These are phyloP conservation scores for Drosophila bifasciata DNA, from an alignment of 1,140 invertebrate genomes.

Conservation along the genomic window DNA sequence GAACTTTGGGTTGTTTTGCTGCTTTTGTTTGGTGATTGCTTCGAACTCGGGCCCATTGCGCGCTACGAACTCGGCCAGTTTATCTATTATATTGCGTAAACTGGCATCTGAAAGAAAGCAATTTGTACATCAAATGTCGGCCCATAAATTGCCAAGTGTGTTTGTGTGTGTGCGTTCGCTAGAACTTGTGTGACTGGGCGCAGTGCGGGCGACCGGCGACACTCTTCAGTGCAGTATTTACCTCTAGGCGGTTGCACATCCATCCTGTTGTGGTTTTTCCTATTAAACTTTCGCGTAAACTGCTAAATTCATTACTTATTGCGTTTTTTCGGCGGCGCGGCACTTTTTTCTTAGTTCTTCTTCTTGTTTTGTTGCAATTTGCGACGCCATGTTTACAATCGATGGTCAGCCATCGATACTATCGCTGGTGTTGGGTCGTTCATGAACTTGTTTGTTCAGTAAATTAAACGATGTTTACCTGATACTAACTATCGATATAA, in stretches of 20 bases:
- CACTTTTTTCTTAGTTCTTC: slow-evolving; percentile 29
- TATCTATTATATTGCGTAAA: slow-evolving; percentile 96
- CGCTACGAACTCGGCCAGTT: slow-evolving; percentile 98
- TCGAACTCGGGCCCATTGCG: slow-evolving; percentile 99
- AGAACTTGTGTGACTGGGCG: not conserved
- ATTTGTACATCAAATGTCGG: slow-evolving; percentile 33
- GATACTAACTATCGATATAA: too few species aligned
- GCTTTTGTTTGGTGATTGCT: slow-evolving; percentile 98
- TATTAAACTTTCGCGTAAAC: slow-evolving; percentile 32
- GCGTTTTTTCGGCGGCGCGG: slow-evolving; percentile 53
- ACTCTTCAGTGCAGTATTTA: not conserved
- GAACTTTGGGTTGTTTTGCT: slow-evolving; percentile 98
- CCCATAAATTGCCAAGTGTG: slow-evolving; percentile 13
- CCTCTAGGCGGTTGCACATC: slow-evolving; percentile 69
- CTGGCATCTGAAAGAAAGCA: slow-evolving; percentile 64
- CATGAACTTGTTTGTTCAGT: too few species aligned
- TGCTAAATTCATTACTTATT: slow-evolving; percentile 50
- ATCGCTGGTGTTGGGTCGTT: too few species aligned
- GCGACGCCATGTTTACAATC: slow-evolving; percentile 13
- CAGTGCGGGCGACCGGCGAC: not conserved
- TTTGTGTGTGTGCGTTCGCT: slow-evolving; percentile 14
- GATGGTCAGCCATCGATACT: not conserved
- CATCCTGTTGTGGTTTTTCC: slow-evolving; percentile 47
- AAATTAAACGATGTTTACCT: too few species aligned
- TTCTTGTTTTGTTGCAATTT: slow-evolving; percentile 19